Evolutionary conservation across 2,113 vertebrate species (phyloP), one percentile per base, ranked within the genome.

Genomic region (Otus sunia): DNA sequence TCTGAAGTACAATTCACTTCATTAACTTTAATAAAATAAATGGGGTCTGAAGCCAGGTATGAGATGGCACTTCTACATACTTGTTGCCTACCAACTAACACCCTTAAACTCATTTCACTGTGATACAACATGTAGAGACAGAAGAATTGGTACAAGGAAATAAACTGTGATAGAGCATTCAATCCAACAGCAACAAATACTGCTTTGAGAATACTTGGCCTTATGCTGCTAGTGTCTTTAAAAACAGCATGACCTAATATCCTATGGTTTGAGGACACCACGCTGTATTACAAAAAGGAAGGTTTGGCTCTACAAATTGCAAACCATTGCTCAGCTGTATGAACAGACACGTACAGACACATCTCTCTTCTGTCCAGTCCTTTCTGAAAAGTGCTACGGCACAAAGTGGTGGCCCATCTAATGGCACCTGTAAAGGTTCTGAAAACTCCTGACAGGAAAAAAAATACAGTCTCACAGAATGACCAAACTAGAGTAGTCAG

Each of bases 11-110:
- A 87, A 58, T 62, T 90, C 43, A 82, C 45, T 87, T 85, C 64
- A 91, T 87, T 91, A 87, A 71, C 27, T 43, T 68, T 18, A 85
- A 85, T 63, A 80, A 86, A 96, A 89, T 37, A 87, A 92, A 89
- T 25, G 43, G 66, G 27, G 16, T 96, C 87, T 95, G 80, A 91
- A 87, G 79, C 39, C 80, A 88, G 63, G 59, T 74, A 78, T 26
- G 74, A 88, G 69, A 43, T 37, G 58, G 17, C 29, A 86, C 13
- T 82, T 52, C 25, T n/a, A 17, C 34, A 3, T 52, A 9, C 10
- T 47, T 68, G 9, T 22, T 87, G 64, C 68, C 47, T 23, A 52
- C 32, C 82, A 82, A 2, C 20, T 49, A 67, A n/a, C 2, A 21
- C 43, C 66, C 58, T 17, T 74, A 73, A 77, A 82, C 49, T 59